phyloP scores from a whole-genome alignment of 2,113 vertebrate species.

The Balaenoptera acutorostrata region DNA sequence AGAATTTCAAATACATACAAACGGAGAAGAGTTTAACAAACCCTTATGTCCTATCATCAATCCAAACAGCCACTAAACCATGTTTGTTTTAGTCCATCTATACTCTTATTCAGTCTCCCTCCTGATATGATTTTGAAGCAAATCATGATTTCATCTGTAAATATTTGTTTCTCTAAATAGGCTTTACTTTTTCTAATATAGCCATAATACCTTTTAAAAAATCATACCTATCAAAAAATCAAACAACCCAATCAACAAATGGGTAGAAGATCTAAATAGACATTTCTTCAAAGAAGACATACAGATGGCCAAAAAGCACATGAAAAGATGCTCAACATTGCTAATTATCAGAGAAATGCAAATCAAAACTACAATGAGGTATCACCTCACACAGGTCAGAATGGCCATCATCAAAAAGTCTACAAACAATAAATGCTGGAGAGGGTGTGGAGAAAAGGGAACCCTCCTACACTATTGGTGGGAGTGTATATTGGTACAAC shows the following conservation, averaged over 20 bases:
- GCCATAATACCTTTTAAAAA: not conserved
- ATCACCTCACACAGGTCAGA: no score
- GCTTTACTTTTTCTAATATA: not conserved
- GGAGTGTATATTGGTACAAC: not conserved
- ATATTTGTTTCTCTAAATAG: not conserved
- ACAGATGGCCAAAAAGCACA: not conserved
- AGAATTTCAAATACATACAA: not conserved
- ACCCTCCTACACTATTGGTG: not conserved
- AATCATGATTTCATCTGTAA: not conserved
- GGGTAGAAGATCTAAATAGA: not conserved
- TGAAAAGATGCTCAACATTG: not conserved
- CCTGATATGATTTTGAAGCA: not conserved
- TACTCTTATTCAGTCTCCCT: not conserved
- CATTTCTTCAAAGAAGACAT: not conserved
- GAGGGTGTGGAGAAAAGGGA: not conserved
- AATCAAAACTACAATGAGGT: no score
- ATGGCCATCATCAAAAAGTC: no score
- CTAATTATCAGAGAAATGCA: no score
- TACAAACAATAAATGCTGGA: not conserved
- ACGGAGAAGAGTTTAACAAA: not conserved
- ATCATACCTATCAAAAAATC: not conserved
- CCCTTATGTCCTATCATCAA: not conserved
- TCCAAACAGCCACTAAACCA: not conserved
- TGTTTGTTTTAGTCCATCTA: not conserved
- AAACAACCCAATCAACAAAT: not conserved